Evolutionary conservation across 2,888 invertebrate genomes (phyloP), one percentile per base, ranked within the genome.

Genomic region (Brassicogethes aeneus): DNA sequence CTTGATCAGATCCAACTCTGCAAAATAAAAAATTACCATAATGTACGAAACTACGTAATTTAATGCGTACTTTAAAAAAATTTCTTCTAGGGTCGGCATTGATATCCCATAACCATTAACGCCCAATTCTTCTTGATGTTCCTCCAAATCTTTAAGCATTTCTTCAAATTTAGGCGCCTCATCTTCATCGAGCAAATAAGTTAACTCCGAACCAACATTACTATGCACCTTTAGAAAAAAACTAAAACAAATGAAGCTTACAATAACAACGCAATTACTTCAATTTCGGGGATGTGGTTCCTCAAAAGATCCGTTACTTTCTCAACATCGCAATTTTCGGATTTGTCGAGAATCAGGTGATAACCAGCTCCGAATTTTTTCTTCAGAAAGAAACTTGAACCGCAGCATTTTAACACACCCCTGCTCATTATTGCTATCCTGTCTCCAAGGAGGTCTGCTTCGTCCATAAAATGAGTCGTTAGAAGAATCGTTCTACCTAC

Each of bases 381-480:
- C 64, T 91, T 92, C 30, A 92, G 72, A 60, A 81, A 89, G 62
- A 80, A 83, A 2, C 87, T 83, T 0, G 85, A 82, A 3, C 90
- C 91, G 47, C 82, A 79, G 57, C 90, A 89, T 57, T 86, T 82
- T 31, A 91, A 68, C 30, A 78, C 74, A 1, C 91, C 91, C 35
- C 79, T 78, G 2, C 87, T 80, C 86, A 92, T 86, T 42, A 92
- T 90, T 5, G 88, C 90, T 50, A 91, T 87, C 32, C 89, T 74
- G 66, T 91, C 91, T 0, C 90, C 91, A 2, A 91, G 72, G 32
- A 85, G 72, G 65, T 92, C 91, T 1, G 91, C 91, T 67, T 92
- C 91, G 57, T 91, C 91, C 90, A 91, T 91, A 61, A 87, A 89
- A 65, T 92, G 88, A 0, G 88, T 89, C 0, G 89, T 84, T 43